These are phyloP conservation scores for Elymnias hypermnestra DNA, from an alignment of 1,140 invertebrate genomes.

Conservation along the genomic window DNA sequence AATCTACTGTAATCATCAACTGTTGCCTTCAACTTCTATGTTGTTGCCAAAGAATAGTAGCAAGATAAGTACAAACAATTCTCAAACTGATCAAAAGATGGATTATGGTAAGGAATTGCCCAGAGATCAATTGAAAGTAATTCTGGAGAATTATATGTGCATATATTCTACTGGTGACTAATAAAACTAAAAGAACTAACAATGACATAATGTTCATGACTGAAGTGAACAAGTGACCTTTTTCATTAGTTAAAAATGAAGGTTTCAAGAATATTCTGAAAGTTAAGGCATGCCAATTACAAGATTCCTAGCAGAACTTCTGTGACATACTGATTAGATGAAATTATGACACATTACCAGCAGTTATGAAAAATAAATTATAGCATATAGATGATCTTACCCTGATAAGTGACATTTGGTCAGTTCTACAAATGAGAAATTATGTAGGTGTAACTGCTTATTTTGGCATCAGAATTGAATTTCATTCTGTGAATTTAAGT, in stretches of 20 bases:
- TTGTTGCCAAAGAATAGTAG: slow-evolving; percentile 15
- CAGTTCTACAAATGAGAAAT: slow-evolving; percentile 29
- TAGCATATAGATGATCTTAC: slow-evolving; percentile 12
- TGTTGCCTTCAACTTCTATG: slow-evolving; percentile 13
- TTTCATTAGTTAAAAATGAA: slow-evolving; percentile 50
- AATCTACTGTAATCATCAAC: slow-evolving; percentile 18
- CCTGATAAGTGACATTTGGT: slow-evolving; percentile 14
- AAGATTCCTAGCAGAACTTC: slow-evolving; percentile 42
- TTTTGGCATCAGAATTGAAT: slow-evolving; percentile 25
- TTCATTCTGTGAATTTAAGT: slow-evolving; percentile 30
- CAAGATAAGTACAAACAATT: slow-evolving; percentile 19
- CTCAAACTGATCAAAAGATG: slow-evolving; percentile 20
- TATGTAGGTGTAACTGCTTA: slow-evolving; percentile 36
- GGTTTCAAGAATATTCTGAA: slow-evolving; percentile 55
- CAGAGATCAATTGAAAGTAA: slow-evolving; percentile 18
- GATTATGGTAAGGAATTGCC: slow-evolving; percentile 12
- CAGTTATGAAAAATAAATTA: slow-evolving; percentile 20
- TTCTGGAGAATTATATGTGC: slow-evolving; percentile 21
- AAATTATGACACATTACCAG: too few relatives aligned
- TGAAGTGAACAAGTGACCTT: slow-evolving; percentile 48
- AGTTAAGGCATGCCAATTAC: slow-evolving; percentile 43
- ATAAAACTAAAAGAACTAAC: slow-evolving; percentile 12
- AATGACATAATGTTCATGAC: slow-evolving; percentile 35
- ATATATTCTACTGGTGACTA: slow-evolving; percentile 11
- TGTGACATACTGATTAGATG: neutral